Percentiles rank a stretch among this genome's conserved stretches.
phyloP scores from a whole-genome alignment of 2,797 vertebrate genomes.

The Hylomyscus alleni region DNA sequence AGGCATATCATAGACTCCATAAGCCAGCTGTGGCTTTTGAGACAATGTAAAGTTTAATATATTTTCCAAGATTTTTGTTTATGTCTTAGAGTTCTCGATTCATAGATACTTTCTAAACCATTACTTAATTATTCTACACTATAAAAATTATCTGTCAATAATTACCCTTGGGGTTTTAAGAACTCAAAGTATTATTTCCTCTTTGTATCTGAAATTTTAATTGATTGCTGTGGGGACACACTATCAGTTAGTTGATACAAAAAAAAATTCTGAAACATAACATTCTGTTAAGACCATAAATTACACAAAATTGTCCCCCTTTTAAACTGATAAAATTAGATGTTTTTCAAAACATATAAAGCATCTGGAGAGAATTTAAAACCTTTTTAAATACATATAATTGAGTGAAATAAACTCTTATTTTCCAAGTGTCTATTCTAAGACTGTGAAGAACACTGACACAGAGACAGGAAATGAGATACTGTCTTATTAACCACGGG shows the following conservation, averaged over 20 bases:
- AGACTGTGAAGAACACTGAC: neutral
- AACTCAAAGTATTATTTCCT: slow-evolving; percentile 5
- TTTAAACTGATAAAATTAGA: slow-evolving; percentile 51
- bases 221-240: neutral
- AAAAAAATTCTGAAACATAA: slow-evolving; percentile 48
- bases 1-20: neutral
- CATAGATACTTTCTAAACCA: slow-evolving; percentile 31
- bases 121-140: slow-evolving; percentile 60
- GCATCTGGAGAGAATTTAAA: slow-evolving; percentile 44
- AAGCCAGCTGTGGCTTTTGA: neutral
- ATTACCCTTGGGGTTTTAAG: slow-evolving; percentile 50
- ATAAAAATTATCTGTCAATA: slow-evolving; percentile 41
- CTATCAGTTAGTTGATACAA: slow-evolving; percentile 56
- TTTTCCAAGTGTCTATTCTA: slow-evolving; percentile 43
- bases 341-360: slow-evolving; percentile 62
- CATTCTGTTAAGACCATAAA: slow-evolving; percentile 26
- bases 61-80: slow-evolving; percentile 46
- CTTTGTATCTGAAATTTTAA: slow-evolving; percentile 65
- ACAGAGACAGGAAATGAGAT: neutral
- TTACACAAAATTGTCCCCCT: slow-evolving; percentile 21
- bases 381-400: slow-evolving; percentile 16
- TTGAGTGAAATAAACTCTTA: slow-evolving; percentile 64
- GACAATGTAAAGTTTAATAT: slow-evolving; percentile 45
- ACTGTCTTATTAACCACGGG: neutral
- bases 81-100: neutral